A percentile compares a stretch with the other conserved stretches of the same genome.
These are phyloP conservation scores for Tachystola acroxantha DNA, from an alignment of 2,888 invertebrate genomes.

Conservation along the genomic window DNA sequence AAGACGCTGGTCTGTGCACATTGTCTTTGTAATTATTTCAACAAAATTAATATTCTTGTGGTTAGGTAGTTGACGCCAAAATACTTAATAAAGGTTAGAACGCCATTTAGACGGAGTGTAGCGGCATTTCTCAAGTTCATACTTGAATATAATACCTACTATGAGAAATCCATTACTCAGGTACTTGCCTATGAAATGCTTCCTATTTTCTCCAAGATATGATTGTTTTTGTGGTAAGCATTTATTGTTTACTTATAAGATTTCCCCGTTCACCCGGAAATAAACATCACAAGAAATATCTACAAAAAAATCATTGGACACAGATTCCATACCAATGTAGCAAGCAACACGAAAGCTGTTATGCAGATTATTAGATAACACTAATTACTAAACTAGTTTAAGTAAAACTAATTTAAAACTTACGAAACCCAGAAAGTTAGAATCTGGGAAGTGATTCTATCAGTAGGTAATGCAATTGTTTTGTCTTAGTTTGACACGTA, in stretches of 20 bases:
- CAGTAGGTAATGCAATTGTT: not conserved
- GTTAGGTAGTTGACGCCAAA: too few relatives aligned
- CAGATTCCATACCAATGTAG: too few relatives aligned
- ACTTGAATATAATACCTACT: too few relatives aligned
- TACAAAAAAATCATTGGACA: too few relatives aligned
- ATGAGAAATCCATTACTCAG: too few relatives aligned
- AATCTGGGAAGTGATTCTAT: not conserved
- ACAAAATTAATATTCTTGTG: too few relatives aligned
- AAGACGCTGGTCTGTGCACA: too few relatives aligned
- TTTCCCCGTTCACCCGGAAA: slow-evolving; percentile 3
- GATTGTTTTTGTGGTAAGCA: slow-evolving; percentile 8
- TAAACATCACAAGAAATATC: not conserved
- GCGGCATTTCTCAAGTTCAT: too few relatives aligned
- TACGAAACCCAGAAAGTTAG: not conserved
- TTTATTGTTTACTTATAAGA: not conserved
- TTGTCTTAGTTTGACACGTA: not conserved
- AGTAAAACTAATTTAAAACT: not conserved
- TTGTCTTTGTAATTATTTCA: too few relatives aligned
- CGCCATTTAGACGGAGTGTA: too few relatives aligned
- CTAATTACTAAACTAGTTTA: not conserved
- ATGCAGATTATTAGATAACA: not conserved
- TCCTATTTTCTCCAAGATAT: slow-evolving; percentile 10
- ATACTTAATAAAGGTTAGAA: too few relatives aligned
- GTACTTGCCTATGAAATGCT: too few relatives aligned
- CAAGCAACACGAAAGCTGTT: not conserved